phyloP scores from a whole-genome alignment of 2,888 invertebrate species.

The Lymantria dispar region DNA sequence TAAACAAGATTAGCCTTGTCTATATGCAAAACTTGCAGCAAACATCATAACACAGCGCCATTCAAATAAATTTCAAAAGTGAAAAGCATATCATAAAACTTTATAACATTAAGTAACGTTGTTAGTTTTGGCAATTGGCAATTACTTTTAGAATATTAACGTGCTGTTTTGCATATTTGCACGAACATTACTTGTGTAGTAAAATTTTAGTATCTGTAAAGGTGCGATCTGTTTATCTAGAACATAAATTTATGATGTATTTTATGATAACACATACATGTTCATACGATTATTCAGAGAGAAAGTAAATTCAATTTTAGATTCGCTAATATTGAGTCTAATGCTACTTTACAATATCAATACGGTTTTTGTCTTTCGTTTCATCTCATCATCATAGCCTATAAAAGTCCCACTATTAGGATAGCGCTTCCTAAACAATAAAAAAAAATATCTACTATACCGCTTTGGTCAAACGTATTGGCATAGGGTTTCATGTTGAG shows the following conservation, averaged over 20 bases:
- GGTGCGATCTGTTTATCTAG: neutral
- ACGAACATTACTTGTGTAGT: slow-evolving; percentile 8
- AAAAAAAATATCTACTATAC: no score
- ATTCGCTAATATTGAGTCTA: neutral
- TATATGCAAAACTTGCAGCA: neutral
- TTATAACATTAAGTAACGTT: slow-evolving; percentile 14
- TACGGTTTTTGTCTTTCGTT: no score
- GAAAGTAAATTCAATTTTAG: neutral
- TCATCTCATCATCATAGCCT: no score
- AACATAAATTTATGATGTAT: neutral
- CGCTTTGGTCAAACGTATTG: no score
- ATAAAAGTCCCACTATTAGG: no score
- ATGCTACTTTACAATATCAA: no score
- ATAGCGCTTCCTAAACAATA: no score
- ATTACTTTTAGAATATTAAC: slow-evolving; percentile 17
- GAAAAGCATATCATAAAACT: slow-evolving; percentile 19
- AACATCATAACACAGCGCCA: slow-evolving; percentile 7
- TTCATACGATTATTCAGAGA: neutral
- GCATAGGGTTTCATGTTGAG: no score
- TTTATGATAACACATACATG: neutral
- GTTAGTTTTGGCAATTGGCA: slow-evolving; percentile 19
- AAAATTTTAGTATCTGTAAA: slow-evolving; percentile 5
- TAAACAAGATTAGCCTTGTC: no score
- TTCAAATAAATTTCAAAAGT: slow-evolving; percentile 23
- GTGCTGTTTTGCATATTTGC: slow-evolving; percentile 17